A percentile compares a stretch with the other conserved stretches of the same genome.
Evolutionary conservation across 2,888 invertebrate species (phyloP).

Genomic region (Xiphydria camelus): DNA sequence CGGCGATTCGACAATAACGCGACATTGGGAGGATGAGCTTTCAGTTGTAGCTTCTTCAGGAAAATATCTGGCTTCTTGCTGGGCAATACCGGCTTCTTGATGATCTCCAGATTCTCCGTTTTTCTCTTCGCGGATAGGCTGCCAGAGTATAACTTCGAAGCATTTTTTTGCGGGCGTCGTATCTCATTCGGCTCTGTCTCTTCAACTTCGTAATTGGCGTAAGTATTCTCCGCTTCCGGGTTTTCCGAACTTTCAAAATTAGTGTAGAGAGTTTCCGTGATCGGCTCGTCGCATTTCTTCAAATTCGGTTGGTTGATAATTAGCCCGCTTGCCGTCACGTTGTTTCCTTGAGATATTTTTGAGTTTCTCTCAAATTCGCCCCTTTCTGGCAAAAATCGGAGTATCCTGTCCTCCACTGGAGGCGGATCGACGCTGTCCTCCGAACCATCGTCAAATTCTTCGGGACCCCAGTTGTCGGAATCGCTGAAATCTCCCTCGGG

Average conservation of each 20-base stretch:
- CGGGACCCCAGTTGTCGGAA: conserved; percentile 50
- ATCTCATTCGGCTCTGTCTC: conserved; percentile 14
- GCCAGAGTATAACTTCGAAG: conserved; percentile 31
- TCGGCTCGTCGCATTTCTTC: conserved; percentile 5
- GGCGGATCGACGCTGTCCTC: neutral
- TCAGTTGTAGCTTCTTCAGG: conserved; percentile 25
- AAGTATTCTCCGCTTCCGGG: conserved; percentile 22
- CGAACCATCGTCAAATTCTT: conserved; percentile 47
- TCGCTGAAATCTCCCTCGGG: conserved; percentile 40
- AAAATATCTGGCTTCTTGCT: neutral
- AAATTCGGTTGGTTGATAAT: neutral
- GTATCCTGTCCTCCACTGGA: neutral
- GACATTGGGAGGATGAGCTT: conserved; percentile 40
- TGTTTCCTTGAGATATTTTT: conserved; percentile 32
- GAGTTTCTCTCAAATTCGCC: conserved; percentile 31
- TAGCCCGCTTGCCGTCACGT: conserved; percentile 14
- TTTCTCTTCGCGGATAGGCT: conserved; percentile 33
- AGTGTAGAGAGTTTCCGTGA: conserved; percentile 41
- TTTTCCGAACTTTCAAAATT: conserved; percentile 33
- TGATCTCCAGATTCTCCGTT: conserved; percentile 24
- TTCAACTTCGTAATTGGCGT: conserved; percentile 26
- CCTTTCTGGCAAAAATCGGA: conserved; percentile 15
- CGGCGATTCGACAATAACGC: too few relatives aligned
- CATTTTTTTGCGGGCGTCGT: conserved; percentile 20
- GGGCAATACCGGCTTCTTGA: conserved; percentile 29